Evolutionary conservation across 1,140 invertebrate genomes (phyloP).

Genomic region (Mactra quadrangularis): DNA sequence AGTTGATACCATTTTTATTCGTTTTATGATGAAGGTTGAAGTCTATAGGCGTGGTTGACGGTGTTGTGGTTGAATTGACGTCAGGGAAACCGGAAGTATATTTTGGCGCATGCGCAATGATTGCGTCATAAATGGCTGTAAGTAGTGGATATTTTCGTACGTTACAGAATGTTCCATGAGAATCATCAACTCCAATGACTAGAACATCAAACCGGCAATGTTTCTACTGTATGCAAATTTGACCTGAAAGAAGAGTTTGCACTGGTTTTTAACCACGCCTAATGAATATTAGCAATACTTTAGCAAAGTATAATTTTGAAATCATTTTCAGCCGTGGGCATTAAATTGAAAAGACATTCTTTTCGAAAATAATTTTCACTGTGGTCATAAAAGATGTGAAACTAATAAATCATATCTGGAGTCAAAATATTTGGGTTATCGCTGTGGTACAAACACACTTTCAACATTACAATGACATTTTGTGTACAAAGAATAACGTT

Average conservation of each 20-base stretch:
- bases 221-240: constrained; percentile 73
- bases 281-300: neutral
- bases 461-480: no score
- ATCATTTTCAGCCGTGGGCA: neutral
- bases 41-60: constrained; percentile 42
- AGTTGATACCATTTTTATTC: constrained; percentile 45
- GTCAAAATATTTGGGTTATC: no score
- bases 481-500: no score
- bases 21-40: constrained; percentile 34
- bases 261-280: neutral
- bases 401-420: no score
- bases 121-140: constrained; percentile 82
- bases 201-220: constrained; percentile 87
- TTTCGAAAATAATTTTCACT: no score
- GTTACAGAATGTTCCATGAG: constrained; percentile 74
- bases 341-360: no score
- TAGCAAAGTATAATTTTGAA: neutral
- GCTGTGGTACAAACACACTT: no score
- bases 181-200: constrained; percentile 86
- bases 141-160: constrained; percentile 86
- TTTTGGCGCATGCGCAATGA: constrained; percentile 7
- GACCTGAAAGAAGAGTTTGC: constrained; percentile 74
- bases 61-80: constrained; percentile 9
- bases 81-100: neutral
- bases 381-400: no score